These are phyloP conservation scores for Platycercus adscitus DNA, from an alignment of 2,113 vertebrate genomes.

Conservation along the genomic window DNA sequence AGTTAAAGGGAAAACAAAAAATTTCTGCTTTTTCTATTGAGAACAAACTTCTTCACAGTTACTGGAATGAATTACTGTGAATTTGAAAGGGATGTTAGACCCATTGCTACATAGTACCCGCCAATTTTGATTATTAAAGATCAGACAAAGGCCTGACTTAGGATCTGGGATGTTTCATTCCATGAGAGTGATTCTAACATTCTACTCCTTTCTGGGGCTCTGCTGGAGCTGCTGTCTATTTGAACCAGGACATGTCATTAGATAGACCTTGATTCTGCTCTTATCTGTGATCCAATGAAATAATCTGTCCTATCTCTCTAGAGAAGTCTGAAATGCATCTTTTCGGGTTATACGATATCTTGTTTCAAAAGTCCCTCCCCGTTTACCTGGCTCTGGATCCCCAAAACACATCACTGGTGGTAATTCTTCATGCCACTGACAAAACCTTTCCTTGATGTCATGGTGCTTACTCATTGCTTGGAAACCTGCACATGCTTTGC, in stretches of 20 bases:
- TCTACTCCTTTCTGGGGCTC: not conserved
- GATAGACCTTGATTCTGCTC: not conserved
- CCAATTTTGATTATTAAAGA: not conserved
- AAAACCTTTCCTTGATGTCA: constrained; percentile 46
- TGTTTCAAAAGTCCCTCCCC: not conserved
- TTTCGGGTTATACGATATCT: not conserved
- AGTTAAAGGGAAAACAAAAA: not conserved
- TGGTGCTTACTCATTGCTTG: constrained; percentile 44
- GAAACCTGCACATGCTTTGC: constrained; percentile 34
- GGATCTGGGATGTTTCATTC: not conserved
- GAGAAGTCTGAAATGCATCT: not conserved
- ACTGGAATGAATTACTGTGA: not conserved
- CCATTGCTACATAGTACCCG: not conserved
- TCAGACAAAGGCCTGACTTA: not conserved
- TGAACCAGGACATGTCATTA: not conserved
- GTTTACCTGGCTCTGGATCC: not conserved
- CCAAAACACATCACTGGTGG: not conserved
- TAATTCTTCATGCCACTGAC: constrained; percentile 13
- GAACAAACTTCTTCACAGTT: not conserved
- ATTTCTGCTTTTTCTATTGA: not conserved
- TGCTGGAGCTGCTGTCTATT: not conserved
- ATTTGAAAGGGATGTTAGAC: not conserved
- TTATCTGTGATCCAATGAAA: not conserved
- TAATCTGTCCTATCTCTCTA: not conserved
- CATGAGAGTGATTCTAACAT: not conserved